Percentiles rank a stretch among this genome's conserved stretches.
phyloP scores from a whole-genome alignment of 2,113 vertebrate species.

The Phaethon lepturus region DNA sequence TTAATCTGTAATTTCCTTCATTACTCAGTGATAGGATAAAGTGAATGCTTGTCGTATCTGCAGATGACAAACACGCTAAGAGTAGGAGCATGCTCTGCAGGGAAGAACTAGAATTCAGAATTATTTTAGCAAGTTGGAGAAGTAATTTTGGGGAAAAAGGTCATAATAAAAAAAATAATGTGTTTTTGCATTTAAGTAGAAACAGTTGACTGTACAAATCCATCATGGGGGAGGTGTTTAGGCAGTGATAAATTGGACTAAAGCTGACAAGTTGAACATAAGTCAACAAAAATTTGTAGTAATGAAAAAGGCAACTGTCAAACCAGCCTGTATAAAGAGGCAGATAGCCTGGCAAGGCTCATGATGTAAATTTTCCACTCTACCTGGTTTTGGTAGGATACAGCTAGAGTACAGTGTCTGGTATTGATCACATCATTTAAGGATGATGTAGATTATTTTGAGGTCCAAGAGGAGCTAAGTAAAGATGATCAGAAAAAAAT shows the following conservation, averaged over 20 bases:
- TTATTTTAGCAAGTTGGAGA: not conserved
- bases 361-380: not conserved
- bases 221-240: not conserved
- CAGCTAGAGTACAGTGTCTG: not conserved
- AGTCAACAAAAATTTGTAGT: not conserved
- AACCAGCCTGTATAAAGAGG: not conserved
- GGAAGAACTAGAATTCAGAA: not conserved
- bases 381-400: not conserved
- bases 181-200: not conserved
- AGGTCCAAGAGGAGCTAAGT: not conserved
- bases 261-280: not conserved
- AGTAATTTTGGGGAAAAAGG: fast-evolving
- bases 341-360: not conserved
- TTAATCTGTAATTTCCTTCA: not conserved
- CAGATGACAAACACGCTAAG: not conserved
- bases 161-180: not conserved
- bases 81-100: slow-evolving; percentile 12
- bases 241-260: not conserved
- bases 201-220: not conserved
- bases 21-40: not conserved
- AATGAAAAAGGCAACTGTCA: not conserved
- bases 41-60: fast-evolving
- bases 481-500: not conserved
- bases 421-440: not conserved
- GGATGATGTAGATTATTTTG: not conserved